Evolutionary conservation across 2,888 invertebrate genomes (phyloP).

Genomic region (Harpalus rubripes): DNA sequence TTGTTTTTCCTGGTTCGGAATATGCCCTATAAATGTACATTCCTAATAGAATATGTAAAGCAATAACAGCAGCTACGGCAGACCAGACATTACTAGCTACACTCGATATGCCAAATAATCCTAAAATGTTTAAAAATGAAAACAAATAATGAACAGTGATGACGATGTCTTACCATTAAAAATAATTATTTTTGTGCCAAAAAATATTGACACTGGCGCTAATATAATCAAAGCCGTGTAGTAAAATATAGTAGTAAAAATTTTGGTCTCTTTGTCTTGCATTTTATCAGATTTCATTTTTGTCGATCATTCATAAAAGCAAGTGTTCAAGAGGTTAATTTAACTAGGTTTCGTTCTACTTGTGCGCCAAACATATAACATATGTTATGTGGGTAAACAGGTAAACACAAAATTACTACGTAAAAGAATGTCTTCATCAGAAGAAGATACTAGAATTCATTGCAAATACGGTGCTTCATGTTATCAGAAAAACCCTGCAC

Average conservation of each 20-base stretch:
- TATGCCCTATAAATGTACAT: constrained; percentile 90
- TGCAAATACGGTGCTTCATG: constrained; percentile 90
- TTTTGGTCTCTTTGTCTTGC: constrained; percentile 47
- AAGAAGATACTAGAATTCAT: constrained; percentile 77
- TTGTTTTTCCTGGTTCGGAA: constrained; percentile 78
- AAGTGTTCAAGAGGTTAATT: constrained; percentile 24
- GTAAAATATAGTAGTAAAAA: constrained; percentile 87
- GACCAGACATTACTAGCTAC: constrained; percentile 88
- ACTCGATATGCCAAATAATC: constrained; percentile 77
- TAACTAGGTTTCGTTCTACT: constrained; percentile 30
- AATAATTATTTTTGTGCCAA: constrained; percentile 83
- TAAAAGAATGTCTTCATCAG: constrained; percentile 27
- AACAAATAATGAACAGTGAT: background rate
- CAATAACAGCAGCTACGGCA: constrained; percentile 86
- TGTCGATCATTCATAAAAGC: constrained; percentile 7
- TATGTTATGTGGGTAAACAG: constrained; percentile 3
- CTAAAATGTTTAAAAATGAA: constrained; percentile 72
- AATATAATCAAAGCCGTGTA: constrained; percentile 88
- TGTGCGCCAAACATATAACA: background rate
- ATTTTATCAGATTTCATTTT: constrained; percentile 36
- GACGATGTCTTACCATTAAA: constrained; percentile 81
- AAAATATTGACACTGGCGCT: constrained; percentile 88
- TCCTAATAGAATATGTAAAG: constrained; percentile 87
- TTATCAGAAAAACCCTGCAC: constrained; percentile 89
- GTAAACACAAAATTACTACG: constrained; percentile 2